Base-by-base conservation (phyloP, 2,113 vertebrate species). In the Carollia perspicillata region DNA sequence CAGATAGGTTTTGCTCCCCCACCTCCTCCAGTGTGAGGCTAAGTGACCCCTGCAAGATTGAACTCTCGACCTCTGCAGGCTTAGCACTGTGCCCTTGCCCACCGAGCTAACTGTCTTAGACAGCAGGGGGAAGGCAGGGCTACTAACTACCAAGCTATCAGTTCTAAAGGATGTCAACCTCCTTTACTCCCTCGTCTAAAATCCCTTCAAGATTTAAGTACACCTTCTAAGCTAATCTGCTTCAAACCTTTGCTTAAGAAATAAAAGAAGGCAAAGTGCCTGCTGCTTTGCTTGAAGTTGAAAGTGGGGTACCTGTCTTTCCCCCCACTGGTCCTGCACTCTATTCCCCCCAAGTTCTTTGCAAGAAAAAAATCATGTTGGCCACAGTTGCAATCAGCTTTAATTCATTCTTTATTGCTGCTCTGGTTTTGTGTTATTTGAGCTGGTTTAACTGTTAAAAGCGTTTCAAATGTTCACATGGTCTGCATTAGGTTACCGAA, bases 331-430 rank as follows among this genome's bases (percentile, higher is more conserved):
- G 69, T 49, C 84, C 85, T 84, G 74, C 93, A 91, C 93, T 86
- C 94, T 96, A 89, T 68, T 44, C 80, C 58, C 49, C 74, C 65
- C 20, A 94, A 95, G 93, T 98, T 95, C 97, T 98, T 98, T 98
- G 97, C 97, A 98, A 96, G 93, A 87, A 63, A 92, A 98, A 98
- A 97, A 97, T 97, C 94, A 95, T 92, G 68, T 97, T 98, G 98
- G 98, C 98, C 98, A 97, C 97, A 98, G 97, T 98, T 98, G 97
- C 98, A 98, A 98, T 98, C 98, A 98, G 98, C 98, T 98, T 98
- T 99, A 99, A 99, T 99, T 99, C 98, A 98, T 98, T 98, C 98
- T 99, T 99, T 99, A 99, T 99, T 99, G 98, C 98, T 98, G 98
- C 97, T 98, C 98, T 98, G 98, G 98, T 99, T 98, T 98, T 98